Base-by-base conservation (phyloP, 2,888 invertebrate species). In the Aradus depressus region DNA sequence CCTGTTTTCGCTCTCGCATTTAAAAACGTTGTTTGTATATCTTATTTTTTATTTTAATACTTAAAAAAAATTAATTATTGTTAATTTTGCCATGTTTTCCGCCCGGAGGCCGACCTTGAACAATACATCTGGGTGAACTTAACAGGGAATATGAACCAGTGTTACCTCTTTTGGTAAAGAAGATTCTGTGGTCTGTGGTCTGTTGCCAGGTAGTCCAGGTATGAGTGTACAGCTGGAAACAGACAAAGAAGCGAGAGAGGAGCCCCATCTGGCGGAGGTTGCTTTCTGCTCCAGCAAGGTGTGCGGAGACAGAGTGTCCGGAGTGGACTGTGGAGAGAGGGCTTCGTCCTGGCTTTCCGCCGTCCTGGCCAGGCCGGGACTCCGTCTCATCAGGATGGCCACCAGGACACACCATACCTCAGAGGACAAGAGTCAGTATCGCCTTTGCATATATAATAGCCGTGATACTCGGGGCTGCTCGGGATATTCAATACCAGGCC, bases 291-390 rank as follows among this genome's bases (percentile, higher is more conserved):
- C 77, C 56, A 88, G 84, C 63, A 87, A 87, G 75, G 81, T 95
- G 10, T 93, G 93, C 65, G 81, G 83, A 1, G 89, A 89, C 64
- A 71, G 76, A 54, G 77, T 91, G 0, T 73, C 78, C 61, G 89
- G 86, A 0, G 71, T 75, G 57, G 92, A 95, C 65, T 93, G 90
- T 67, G 95, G 95, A 0, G 76, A 83, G 49, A 76, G 77, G 55
- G 82, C 83, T 1, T 80, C 84, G 0, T 70, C 75, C 48, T 96
- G 95, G 95, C 71, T 96, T 32, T 80, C 81, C 51, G 70, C 77
- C 58, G 83, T 80, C 35, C 67, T 95, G 52, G 75, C 76, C 56
- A 67, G 73, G 45, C 75, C 80, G 0, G 87, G 81, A 44, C 63
- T 88, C 32, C 73, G 84, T 59, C 68, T 89, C 28, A 67, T 88